phyloP scores from a whole-genome alignment of 2,888 invertebrate genomes.

The Drosophila koepferae region DNA sequence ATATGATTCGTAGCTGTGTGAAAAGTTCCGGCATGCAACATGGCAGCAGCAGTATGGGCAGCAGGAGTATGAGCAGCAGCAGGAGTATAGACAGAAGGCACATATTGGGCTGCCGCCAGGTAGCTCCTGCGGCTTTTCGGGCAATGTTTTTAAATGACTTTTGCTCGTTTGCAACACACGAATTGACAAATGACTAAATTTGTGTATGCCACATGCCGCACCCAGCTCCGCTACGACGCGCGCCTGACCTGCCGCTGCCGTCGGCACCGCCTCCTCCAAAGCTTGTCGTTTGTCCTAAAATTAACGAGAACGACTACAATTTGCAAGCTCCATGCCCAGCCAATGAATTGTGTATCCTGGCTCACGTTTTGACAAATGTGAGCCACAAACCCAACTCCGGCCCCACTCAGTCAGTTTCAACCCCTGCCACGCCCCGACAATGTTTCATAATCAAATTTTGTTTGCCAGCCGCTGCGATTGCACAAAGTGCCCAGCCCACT shows the following conservation, averaged over 20 bases:
- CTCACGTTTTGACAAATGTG: conserved; percentile 62
- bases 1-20: not conserved
- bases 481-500: conserved; percentile 37
- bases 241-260: not conserved
- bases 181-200: conserved; percentile 71
- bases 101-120: conserved; percentile 8
- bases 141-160: conserved; percentile 65
- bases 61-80: not conserved
- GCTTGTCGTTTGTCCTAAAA: conserved; percentile 35
- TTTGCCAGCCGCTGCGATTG: conserved; percentile 30
- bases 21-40: conserved; percentile 15
- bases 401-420: not conserved
- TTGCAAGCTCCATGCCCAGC: conserved; percentile 15
- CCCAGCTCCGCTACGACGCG: not conserved
- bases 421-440: conserved; percentile 24
- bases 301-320: conserved; percentile 40
- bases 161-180: conserved; percentile 61
- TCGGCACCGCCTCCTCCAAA: not conserved
- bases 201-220: conserved; percentile 37
- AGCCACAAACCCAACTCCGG: conserved; percentile 27
- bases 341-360: conserved; percentile 21
- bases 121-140: conserved; percentile 44
- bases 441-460: conserved; percentile 70
- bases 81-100: conserved; percentile 2
- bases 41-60: not conserved